Conservation (phyloP, 1,140 invertebrate species). For the Neocloeon triangulifer region DNA sequence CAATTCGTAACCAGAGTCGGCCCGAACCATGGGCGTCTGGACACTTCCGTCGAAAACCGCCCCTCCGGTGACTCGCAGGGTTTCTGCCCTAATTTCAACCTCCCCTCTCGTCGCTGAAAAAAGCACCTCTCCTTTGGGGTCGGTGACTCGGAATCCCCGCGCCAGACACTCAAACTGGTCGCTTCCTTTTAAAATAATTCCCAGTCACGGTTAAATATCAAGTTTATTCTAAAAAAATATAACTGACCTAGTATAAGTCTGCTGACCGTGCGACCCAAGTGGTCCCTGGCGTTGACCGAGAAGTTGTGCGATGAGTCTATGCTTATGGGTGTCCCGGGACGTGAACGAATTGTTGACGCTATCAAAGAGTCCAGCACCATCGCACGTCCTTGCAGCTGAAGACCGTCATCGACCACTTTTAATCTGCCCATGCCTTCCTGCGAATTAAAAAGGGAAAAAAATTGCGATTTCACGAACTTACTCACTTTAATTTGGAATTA, state of each 20-base stretch:
- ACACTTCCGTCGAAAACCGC: slow-evolving; percentile 56
- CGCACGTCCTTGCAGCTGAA: slow-evolving; percentile 67
- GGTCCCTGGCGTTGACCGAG: slow-evolving; percentile 51
- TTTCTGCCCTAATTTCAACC: slow-evolving; percentile 56
- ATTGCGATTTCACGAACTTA: too few species aligned
- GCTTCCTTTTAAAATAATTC: slow-evolving; percentile 28
- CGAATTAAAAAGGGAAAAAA: slow-evolving; percentile 15
- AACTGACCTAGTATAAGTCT: slow-evolving; percentile 53
- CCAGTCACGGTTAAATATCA: background rate
- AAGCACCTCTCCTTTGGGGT: slow-evolving; percentile 44
- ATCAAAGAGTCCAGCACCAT: slow-evolving; percentile 68
- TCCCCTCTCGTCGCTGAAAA: slow-evolving; percentile 68
- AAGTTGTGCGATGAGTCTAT: slow-evolving; percentile 75
- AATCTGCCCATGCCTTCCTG: slow-evolving; percentile 88
- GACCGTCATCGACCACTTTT: slow-evolving; percentile 64
- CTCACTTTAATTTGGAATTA: too few species aligned
- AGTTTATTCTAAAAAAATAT: background rate
- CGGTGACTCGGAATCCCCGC: slow-evolving; percentile 53
- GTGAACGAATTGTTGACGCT: slow-evolving; percentile 62
- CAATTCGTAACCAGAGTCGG: slow-evolving; percentile 53
- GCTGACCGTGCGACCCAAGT: slow-evolving; percentile 41
- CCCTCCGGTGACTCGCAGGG: slow-evolving; percentile 53
- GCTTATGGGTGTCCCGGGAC: slow-evolving; percentile 52
- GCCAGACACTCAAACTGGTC: slow-evolving; percentile 61
- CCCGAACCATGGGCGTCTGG: slow-evolving; percentile 53